Percentiles rank a stretch among this genome's conserved stretches.
phyloP scores from a whole-genome alignment of 2,797 vertebrate genomes.

The Mustela erminea region DNA sequence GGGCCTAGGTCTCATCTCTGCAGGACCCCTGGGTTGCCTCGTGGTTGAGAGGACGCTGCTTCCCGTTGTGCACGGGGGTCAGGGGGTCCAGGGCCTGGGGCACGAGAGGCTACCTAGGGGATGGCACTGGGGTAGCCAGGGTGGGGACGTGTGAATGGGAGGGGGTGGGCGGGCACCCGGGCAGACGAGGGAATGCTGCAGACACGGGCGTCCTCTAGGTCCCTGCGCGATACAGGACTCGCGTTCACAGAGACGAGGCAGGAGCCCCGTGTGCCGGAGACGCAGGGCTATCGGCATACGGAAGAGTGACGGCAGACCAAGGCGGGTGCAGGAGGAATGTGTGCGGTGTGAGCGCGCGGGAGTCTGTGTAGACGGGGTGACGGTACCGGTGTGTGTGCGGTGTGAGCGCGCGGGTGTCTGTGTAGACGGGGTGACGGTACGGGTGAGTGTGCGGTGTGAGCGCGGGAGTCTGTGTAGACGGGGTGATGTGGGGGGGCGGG shows the following conservation, averaged over 20 bases:
- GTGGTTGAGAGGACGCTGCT: fast-evolving
- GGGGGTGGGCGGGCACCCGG: neutral
- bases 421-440: neutral
- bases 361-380: fast-evolving
- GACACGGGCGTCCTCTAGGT: fast-evolving
- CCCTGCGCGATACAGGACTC: fast-evolving
- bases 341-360: fast-evolving
- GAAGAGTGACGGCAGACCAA: fast-evolving
- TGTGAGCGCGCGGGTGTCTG: too few species aligned
- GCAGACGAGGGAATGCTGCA: fast-evolving
- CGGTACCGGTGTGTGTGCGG: too few species aligned
- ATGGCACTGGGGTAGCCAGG: neutral
- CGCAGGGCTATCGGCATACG: too few species aligned
- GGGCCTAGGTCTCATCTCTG: too few species aligned
- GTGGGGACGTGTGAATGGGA: neutral
- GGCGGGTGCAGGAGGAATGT: fast-evolving
- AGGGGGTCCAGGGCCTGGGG: too few species aligned
- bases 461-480: neutral
- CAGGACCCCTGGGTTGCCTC: neutral
- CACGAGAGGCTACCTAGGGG: neutral
- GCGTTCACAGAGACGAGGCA: fast-evolving
- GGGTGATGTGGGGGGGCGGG: fast-evolving
- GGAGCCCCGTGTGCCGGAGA: fast-evolving
- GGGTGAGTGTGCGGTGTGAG: too few species aligned
- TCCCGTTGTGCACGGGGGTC: fast-evolving